These are phyloP conservation scores for Microplitis deprimator DNA, from an alignment of 2,888 invertebrate species.

Conservation along the genomic window DNA sequence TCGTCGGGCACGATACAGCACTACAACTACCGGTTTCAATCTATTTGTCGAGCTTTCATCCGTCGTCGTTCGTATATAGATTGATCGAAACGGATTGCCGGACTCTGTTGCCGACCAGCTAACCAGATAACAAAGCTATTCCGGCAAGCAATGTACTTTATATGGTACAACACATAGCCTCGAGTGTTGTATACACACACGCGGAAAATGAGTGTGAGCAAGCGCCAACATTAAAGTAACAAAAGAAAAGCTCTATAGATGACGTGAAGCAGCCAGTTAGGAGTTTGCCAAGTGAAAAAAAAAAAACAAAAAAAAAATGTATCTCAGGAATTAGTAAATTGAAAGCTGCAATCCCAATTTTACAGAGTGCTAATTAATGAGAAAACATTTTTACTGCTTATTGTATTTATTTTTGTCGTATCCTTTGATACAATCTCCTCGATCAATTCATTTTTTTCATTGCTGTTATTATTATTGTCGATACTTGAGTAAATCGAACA, in stretches of 20 bases:
- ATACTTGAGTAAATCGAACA: background rate
- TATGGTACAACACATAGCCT: background rate
- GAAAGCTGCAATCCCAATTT: slow-evolving; percentile 43
- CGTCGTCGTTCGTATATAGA: slow-evolving; percentile 56
- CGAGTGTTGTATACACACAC: background rate
- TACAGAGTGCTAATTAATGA: background rate
- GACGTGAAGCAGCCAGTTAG: slow-evolving; percentile 7
- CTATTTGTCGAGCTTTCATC: slow-evolving; percentile 60
- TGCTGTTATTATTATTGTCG: background rate
- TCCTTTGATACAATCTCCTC: background rate
- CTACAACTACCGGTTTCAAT: slow-evolving; percentile 48
- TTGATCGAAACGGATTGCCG: slow-evolving; percentile 63
- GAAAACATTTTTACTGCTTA: background rate
- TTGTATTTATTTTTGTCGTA: background rate
- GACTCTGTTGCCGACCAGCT: slow-evolving; percentile 59
- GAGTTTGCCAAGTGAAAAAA: slow-evolving; percentile 33
- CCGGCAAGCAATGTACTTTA: slow-evolving; percentile 40
- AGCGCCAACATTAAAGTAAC: slow-evolving; percentile 32
- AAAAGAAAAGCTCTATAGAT: slow-evolving; percentile 32
- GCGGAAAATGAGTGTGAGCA: background rate
- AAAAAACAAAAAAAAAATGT: slow-evolving; percentile 37
- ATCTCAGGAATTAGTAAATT: slow-evolving; percentile 55
- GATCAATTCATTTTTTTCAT: background rate
- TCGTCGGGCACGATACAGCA: slow-evolving; percentile 36
- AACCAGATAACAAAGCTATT: slow-evolving; percentile 62